Evolutionary conservation across 2,888 invertebrate genomes (phyloP).

Genomic region (Drosophila picticornis): DNA sequence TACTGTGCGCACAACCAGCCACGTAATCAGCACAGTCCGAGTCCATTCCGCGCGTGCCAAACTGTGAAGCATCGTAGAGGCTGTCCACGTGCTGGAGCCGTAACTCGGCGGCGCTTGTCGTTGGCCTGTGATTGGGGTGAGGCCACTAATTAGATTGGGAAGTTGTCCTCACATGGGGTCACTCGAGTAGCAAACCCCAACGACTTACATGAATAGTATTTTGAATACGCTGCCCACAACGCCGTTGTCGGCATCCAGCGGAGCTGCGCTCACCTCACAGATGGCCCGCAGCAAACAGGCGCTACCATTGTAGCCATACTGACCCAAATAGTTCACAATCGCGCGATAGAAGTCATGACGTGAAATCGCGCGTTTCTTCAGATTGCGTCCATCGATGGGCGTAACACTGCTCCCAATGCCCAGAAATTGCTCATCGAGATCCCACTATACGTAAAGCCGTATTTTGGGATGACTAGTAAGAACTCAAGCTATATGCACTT

Average conservation of each 20-base stretch:
- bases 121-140: constrained; percentile 70
- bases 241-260: constrained; percentile 86
- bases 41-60: constrained; percentile 49
- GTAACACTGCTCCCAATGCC: constrained; percentile 81
- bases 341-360: constrained; percentile 80
- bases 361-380: constrained; percentile 50
- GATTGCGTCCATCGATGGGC: constrained; percentile 71
- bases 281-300: constrained; percentile 88
- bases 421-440: constrained; percentile 73
- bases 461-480: neutral
- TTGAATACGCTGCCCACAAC: constrained; percentile 89
- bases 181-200: neutral
- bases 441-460: constrained; percentile 70
- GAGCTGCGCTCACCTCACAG: constrained; percentile 87
- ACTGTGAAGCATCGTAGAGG: constrained; percentile 70
- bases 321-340: constrained; percentile 76
- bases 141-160: constrained; percentile 46
- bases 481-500: constrained; percentile 67
- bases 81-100: constrained; percentile 61
- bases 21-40: constrained; percentile 71
- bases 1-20: constrained; percentile 74
- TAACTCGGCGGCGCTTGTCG: constrained; percentile 74
- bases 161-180: constrained; percentile 11
- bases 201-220: constrained; percentile 89
- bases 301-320: constrained; percentile 85